Evolutionary conservation across 2,113 vertebrate species (phyloP), one percentile per base, ranked within the genome.

Genomic region (Centropus bengalensis): DNA sequence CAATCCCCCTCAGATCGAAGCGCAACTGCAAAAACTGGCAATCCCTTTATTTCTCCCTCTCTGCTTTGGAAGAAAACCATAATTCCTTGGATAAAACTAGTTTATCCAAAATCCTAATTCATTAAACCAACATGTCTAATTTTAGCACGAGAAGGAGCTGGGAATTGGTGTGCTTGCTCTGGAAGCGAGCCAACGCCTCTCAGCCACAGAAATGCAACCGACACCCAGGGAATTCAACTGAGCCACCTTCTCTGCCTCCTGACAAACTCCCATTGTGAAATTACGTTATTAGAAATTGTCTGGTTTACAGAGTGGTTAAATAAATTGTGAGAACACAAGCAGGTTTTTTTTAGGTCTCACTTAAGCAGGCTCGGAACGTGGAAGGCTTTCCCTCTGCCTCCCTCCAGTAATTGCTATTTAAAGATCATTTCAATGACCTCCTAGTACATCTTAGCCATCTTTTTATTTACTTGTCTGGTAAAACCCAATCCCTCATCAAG

Each of bases 381-480:
- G 71, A 91, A 67, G 69, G 47, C n/a, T 87, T 68, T 78, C 56
- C 56, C 32, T 81, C 82, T 28, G 0, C 67, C 82, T 40, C 24
- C 64, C 89, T 89, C 86, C 96, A 94, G 95, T 98, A 98, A 98
- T 98, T 98, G 97, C 98, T 98, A 97, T 97, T 98, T 98, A 99
- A 98, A 98, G 98, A 98, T 97, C 91, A 95, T 94, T 98, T 97
- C 96, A 96, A 92, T 98, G 97, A 98, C 97, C 97, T 98, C 73
- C 96, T 97, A 97, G 96, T 97, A 98, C 96, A 97, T 98, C 97
- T 97, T 94, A 97, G 97, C 94, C 97, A 97, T 98, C 96, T 97
- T 98, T 98, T 98, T 98, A 98, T 98, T 98, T 98, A 98, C 97
- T 98, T 87, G 86, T 98, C 97, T 97, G 86, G 97, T 96, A 91